Evolutionary conservation across 2,888 invertebrate genomes (phyloP), one percentile per base, ranked within the genome.

Genomic region (Agriopis aurantiaria): DNA sequence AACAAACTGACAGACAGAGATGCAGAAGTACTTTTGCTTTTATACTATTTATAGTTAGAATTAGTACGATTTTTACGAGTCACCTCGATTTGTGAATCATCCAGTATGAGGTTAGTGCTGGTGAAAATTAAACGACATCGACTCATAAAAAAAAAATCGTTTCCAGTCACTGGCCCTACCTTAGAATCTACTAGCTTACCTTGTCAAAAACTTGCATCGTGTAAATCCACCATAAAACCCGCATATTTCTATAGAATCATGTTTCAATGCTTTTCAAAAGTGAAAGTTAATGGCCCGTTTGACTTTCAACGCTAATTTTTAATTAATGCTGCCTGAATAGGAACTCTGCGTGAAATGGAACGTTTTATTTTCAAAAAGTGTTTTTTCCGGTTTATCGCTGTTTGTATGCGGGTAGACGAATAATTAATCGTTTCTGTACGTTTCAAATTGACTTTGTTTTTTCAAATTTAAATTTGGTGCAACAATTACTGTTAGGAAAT

Each of bases 261-360:
- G 70, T 73, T 69, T 68, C 57, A 71, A 73, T 69, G 66, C 71
- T 69, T 66, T 68, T 59, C 41, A 56, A 72, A 72, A 75, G 67
- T 68, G 74, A 70, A 74, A 75, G 72, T 64, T 73, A 77, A 77
- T 73, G 75, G 66, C 23, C 49, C 68, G 64, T 75, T 75, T 73
- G 68, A 73, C 72, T 73, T 75, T 65, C 68, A 66, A 73, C 72
- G 69, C 57, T 73, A 68, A 71, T 75, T 75, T 74, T 75, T 74
- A 75, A 77, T 77, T 73, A 75, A 77, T 74, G 69, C 60, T 68
- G 58, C 23, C 57, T 49, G 59, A 59, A 68, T 61, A 58, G 64
- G 52, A 56, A 52, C 45, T 64, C 61, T 65, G 59, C 55, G 71
- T 68, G 69, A 49, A 65, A 53, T 33, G 66, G 53, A 66, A 64